Evolutionary conservation across 2,797 vertebrate species (phyloP), one percentile per base, ranked within the genome.

Genomic region (Tympanoctomys barrerae): DNA sequence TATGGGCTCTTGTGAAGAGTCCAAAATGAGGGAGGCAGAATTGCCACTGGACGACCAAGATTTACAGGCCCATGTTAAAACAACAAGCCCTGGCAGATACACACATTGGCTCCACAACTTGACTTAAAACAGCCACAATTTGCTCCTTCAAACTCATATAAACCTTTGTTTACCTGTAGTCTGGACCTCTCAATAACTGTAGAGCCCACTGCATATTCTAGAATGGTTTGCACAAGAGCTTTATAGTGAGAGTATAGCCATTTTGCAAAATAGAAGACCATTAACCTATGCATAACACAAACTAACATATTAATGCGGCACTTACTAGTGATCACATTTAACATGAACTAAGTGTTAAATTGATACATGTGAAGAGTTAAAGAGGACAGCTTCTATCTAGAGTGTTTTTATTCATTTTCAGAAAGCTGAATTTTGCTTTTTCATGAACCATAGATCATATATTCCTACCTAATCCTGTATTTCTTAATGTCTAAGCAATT

Each of bases 361-460:
- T 70, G 18, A 21, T 80, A 28, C 31, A 4, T 33, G 8, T 90
- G 61, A 84, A 93, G n/a, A 57, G 28, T 83, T 16, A 91, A 92
- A 52, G n/a, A 21, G n/a, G 39, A 71, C 70, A 39, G 42, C 46
- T 86, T 7, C 52, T 80, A 89, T 80, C 16, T 54, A 80, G 13
- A 36, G 31, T 68, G 64, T 66, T 94, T 59, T 68, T 57, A 77
- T 59, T 57, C 57, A 49, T 39, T 90, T 96, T 85, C 46, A 83
- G 57, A 94, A 93, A 73, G 84, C n/a, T 66, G 9, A 49, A 42
- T 71, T 89, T 68, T 93, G 52, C 93, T 87, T 95, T 83, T 79
- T 92, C 9, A 89, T 80, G 68, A 94, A 64, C 36, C 49, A 94
- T 82, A 75, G 90, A 92, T 95, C 82, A 70, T 33, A 64, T 79